Base-by-base conservation (phyloP, 2,888 invertebrate genomes). In the Stenolophus ochropezus region DNA sequence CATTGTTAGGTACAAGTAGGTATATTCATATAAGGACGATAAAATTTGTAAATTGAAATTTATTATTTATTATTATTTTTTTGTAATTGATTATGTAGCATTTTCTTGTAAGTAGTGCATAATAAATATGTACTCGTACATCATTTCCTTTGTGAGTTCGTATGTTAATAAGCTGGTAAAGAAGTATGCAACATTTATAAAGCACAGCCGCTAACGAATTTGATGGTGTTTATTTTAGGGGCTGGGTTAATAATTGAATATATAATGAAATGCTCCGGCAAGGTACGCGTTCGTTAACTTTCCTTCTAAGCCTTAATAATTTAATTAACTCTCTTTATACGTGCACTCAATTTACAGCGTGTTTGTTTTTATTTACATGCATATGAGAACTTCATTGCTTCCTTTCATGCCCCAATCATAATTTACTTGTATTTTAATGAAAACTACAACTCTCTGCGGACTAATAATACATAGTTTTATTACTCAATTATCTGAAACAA, bases 171-270 rank as follows among this genome's bases (percentile, higher is more conserved):
- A 61, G n/a, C 21, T n/a, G n/a, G 5, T 20, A 11, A 61, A 27
- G 42, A 33, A 69, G 18, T 69, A 42, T 69, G 33, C 27, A 69
- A 69, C 69, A 33, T 69, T 42, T 69, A 69, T 69, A 27, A 18
- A 69, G 69, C 33, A 27, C 69, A 69, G 42, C 69, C 69, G 42
- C 27, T 69, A 69, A 33, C 33, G 33, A 69, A 69, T 69, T 69
- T 69, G 16, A 69, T 69, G 42, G 1, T 69, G 69, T 42, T 69
- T 69, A 69, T 69, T 69, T 69, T 27, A 69, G 20, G 42, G 69
- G 69, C 27, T 69, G 42, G 14, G 69, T 69, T 69, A 69, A 69
- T 69, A 69, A 69, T 69, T 69, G 69, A 69, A 69, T 69, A 69
- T 42, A 69, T 69, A 69, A 69, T 69, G 69, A 69, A 69, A 69